Percentiles rank a stretch among this genome's conserved stretches.
phyloP scores from a whole-genome alignment of 1,140 invertebrate genomes.

The Pteromalus puparum region DNA sequence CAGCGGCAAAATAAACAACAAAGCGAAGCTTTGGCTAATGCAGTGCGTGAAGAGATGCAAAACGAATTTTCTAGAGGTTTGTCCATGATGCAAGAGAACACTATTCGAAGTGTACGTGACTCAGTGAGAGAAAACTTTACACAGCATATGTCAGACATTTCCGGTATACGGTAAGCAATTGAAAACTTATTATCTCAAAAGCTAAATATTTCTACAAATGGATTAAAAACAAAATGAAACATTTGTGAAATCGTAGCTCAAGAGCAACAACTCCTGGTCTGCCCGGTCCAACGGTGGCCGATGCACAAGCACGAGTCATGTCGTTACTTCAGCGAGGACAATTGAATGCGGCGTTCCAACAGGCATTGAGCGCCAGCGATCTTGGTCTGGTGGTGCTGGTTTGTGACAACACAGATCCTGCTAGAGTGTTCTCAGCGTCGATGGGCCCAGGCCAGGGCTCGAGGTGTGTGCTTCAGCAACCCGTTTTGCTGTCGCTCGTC shows the following conservation, averaged over 20 bases:
- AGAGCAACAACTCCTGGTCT: slow-evolving; percentile 75
- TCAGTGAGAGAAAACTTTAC: slow-evolving; percentile 70
- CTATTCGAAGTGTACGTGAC: slow-evolving; percentile 66
- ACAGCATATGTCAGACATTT: slow-evolving; percentile 70
- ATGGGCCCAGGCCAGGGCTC: slow-evolving; percentile 70
- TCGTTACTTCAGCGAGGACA: slow-evolving; percentile 84
- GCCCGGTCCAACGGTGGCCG: slow-evolving; percentile 64
- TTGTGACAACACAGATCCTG: slow-evolving; percentile 87
- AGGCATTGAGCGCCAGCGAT: slow-evolving; percentile 91
- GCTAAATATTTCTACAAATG: background rate
- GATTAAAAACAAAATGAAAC: background rate
- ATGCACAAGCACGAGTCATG: slow-evolving; percentile 81
- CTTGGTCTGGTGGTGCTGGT: slow-evolving; percentile 88
- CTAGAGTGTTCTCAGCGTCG: slow-evolving; percentile 85
- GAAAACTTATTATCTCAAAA: background rate
- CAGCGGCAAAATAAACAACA: slow-evolving; percentile 68
- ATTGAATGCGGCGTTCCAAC: slow-evolving; percentile 90
- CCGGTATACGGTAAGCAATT: slow-evolving; percentile 64
- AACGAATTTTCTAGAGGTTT: slow-evolving; percentile 66
- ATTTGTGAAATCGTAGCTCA: slow-evolving; percentile 70
- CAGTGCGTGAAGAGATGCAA: slow-evolving; percentile 69
- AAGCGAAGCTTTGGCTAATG: slow-evolving; percentile 62
- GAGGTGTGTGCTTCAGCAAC: slow-evolving; percentile 79
- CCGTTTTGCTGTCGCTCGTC: slow-evolving; percentile 92
- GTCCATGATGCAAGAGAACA: slow-evolving; percentile 65